These are phyloP conservation scores for Cylas formicarius DNA, from an alignment of 1,140 invertebrate species.

Conservation along the genomic window DNA sequence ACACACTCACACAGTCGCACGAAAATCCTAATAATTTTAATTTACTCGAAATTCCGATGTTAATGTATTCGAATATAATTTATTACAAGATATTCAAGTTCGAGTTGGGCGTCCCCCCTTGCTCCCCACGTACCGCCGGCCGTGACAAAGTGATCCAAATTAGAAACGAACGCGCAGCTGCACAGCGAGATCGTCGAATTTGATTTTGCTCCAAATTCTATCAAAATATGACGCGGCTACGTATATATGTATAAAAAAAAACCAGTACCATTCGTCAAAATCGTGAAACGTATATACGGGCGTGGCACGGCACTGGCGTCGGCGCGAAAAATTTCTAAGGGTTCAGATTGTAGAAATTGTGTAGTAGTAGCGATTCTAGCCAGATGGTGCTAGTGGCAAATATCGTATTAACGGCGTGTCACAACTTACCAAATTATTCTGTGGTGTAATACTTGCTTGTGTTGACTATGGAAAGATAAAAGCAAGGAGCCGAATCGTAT, in stretches of 20 bases:
- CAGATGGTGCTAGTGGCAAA: neutral
- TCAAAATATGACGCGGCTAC: no score
- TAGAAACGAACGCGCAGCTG: slow-evolving; percentile 8
- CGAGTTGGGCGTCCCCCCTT: slow-evolving; percentile 14
- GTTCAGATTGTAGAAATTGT: slow-evolving; percentile 7
- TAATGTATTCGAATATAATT: slow-evolving; percentile 2
- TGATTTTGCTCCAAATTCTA: slow-evolving; percentile 21
- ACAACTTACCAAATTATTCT: no score
- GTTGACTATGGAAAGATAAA: slow-evolving; percentile 16
- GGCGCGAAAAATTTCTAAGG: neutral
- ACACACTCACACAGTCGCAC: no score
- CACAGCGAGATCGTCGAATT: slow-evolving; percentile 14
- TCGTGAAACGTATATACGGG: neutral
- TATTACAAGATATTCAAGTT: slow-evolving; percentile 6
- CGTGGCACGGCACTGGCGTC: neutral
- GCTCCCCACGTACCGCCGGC: neutral
- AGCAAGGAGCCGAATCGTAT: no score
- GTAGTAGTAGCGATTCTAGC: neutral
- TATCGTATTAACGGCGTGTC: no score
- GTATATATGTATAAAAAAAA: neutral
- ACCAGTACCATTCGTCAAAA: slow-evolving; percentile 2
- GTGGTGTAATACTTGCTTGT: no score
- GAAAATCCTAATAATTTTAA: slow-evolving; percentile 1
- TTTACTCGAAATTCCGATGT: slow-evolving; percentile 1
- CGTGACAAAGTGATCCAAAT: slow-evolving; percentile 10